phyloP scores from a whole-genome alignment of 2,888 invertebrate species.

The Philereme transversata region DNA sequence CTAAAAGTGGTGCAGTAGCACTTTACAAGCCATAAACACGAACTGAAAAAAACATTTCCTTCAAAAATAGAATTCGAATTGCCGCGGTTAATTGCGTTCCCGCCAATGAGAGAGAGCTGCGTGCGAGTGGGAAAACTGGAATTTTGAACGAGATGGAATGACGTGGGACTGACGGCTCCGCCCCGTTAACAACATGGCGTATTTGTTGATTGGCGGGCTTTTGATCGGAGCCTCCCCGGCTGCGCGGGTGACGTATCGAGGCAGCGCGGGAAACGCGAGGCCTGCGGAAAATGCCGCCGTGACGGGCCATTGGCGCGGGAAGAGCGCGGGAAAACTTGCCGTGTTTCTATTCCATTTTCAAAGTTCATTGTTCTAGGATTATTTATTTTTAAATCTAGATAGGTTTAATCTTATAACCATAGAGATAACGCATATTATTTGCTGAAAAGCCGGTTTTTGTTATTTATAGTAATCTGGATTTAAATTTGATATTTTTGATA shows the following conservation, averaged over 20 bases:
- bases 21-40: constrained; percentile 61
- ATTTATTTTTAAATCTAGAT: constrained; percentile 17
- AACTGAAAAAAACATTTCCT: constrained; percentile 80
- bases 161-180: constrained; percentile 70
- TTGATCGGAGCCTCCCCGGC: constrained; percentile 62
- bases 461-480: too few relatives aligned
- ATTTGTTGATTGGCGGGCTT: constrained; percentile 84
- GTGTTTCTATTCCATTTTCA: constrained; percentile 30
- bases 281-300: constrained; percentile 58
- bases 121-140: constrained; percentile 63
- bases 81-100: constrained; percentile 80
- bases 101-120: constrained; percentile 71
- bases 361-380: constrained; percentile 20
- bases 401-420: too few relatives aligned
- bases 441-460: too few relatives aligned
- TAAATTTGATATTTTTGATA: too few relatives aligned
- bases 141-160: constrained; percentile 58
- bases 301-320: constrained; percentile 46
- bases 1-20: constrained; percentile 53
- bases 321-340: constrained; percentile 50
- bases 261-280: constrained; percentile 67
- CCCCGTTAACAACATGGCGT: constrained; percentile 87
- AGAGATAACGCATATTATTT: too few relatives aligned
- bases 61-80: constrained; percentile 83
- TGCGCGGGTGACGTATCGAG: constrained; percentile 54